These are phyloP conservation scores for Sus cebifrons DNA, from an alignment of 2,797 vertebrate species.

Conservation along the genomic window DNA sequence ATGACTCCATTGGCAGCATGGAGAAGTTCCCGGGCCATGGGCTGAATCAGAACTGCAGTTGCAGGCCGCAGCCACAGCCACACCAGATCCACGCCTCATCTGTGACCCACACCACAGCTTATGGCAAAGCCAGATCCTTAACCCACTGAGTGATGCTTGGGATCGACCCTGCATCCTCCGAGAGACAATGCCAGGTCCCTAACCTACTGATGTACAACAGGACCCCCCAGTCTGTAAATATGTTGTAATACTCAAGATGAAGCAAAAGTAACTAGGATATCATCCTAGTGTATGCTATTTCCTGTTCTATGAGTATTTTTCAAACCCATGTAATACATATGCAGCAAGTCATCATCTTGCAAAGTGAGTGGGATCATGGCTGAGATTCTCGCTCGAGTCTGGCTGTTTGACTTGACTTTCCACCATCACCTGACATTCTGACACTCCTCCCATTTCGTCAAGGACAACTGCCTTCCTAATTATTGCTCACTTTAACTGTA, in stretches of 20 bases:
- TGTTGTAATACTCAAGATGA: background rate
- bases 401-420: background rate
- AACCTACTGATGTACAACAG: too few species aligned
- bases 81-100: too few species aligned
- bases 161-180: too few species aligned
- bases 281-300: background rate
- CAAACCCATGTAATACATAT: background rate
- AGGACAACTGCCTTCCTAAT: constrained; percentile 35
- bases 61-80: too few species aligned
- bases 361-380: background rate
- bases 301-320: background rate
- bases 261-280: background rate
- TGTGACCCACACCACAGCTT: too few species aligned
- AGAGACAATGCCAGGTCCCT: too few species aligned
- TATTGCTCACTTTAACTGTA: constrained; percentile 5
- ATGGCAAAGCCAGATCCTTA: too few species aligned
- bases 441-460: constrained; percentile 29
- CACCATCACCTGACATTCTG: background rate
- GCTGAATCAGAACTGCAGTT: too few species aligned
- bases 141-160: too few species aligned
- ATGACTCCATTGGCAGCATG: too few species aligned
- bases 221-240: background rate
- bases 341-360: background rate
- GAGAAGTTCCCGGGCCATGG: too few species aligned
- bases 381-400: background rate